These are phyloP conservation scores for Enteromius argenteus DNA, from an alignment of 2,797 vertebrate genomes.

Conservation along the genomic window DNA sequence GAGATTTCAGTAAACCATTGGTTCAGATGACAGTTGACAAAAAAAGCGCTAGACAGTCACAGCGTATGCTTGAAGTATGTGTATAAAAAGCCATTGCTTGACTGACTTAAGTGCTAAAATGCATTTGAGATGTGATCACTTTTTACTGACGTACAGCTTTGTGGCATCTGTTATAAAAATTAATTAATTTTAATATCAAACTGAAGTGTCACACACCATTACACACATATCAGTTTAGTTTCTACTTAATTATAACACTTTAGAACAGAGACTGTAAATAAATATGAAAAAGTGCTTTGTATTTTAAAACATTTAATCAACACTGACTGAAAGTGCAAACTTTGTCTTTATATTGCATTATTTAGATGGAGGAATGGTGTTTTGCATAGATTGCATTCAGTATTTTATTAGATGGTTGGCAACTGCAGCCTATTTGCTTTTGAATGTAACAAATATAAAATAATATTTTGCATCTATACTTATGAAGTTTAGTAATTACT, in stretches of 20 bases:
- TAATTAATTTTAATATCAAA: neutral
- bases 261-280: neutral
- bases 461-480: neutral
- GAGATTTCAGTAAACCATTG: constrained; percentile 7
- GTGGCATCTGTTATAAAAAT: neutral
- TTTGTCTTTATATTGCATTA: neutral
- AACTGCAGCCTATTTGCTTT: neutral
- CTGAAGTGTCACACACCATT: neutral
- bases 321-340: neutral
- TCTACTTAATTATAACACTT: neutral
- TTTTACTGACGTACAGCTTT: neutral
- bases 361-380: neutral
- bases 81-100: neutral
- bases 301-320: neutral
- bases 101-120: constrained; percentile 8
- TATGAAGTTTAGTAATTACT: neutral
- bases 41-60: neutral
- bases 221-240: constrained; percentile 2
- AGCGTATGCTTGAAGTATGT: neutral
- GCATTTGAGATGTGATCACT: neutral
- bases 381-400: neutral
- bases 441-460: neutral
- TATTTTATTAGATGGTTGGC: neutral
- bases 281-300: neutral
- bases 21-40: neutral